These are phyloP conservation scores for Cryptus armator DNA, from an alignment of 2,888 invertebrate genomes.

Conservation along the genomic window DNA sequence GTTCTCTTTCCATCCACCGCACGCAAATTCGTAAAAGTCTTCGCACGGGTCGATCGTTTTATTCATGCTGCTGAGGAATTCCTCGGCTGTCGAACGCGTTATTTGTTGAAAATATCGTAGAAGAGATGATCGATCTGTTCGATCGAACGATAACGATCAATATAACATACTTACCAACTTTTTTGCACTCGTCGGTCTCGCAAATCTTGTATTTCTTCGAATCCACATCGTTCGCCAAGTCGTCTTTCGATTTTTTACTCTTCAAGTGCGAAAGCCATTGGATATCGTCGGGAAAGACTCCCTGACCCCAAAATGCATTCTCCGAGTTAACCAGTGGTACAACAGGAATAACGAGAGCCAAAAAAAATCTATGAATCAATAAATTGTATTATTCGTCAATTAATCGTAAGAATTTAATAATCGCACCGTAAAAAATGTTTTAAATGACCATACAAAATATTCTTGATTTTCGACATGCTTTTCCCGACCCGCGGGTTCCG, in stretches of 20 bases:
- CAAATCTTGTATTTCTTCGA: slow-evolving; percentile 51
- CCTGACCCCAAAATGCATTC: slow-evolving; percentile 37
- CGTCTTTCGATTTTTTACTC: background rate
- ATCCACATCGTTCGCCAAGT: background rate
- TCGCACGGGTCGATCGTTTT: slow-evolving; percentile 30
- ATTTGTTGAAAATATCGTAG: background rate
- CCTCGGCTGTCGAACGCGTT: slow-evolving; percentile 19
- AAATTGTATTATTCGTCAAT: no score
- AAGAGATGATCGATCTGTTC: background rate
- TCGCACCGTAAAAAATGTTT: no score
- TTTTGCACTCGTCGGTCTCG: slow-evolving; percentile 62
- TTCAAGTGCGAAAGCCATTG: slow-evolving; percentile 31
- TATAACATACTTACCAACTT: slow-evolving; percentile 60
- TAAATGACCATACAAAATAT: no score
- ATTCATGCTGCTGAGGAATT: slow-evolving; percentile 37
- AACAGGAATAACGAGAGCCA: no score
- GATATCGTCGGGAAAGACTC: slow-evolving; percentile 29
- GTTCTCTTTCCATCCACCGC: slow-evolving; percentile 10
- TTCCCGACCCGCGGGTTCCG: no score
- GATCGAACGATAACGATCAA: no score
- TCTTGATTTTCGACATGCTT: no score
- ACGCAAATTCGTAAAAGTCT: slow-evolving; percentile 31
- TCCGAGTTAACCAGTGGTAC: no score
- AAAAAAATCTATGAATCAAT: no score
- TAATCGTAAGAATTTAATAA: no score